Evolutionary conservation across 2,888 invertebrate species (phyloP).

Genomic region (Uloborus plumipes): DNA sequence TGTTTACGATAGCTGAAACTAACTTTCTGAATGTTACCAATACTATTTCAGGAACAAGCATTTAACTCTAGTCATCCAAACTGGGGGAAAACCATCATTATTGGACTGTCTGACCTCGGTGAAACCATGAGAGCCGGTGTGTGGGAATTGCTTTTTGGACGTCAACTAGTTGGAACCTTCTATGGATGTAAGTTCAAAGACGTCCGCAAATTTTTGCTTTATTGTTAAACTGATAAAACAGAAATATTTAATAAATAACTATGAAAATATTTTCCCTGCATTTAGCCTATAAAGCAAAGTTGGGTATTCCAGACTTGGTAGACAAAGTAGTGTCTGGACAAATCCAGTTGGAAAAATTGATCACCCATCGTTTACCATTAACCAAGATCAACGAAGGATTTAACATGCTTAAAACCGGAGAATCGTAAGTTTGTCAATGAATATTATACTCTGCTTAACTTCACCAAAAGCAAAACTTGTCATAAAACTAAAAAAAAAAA

Average conservation of each 20-base stretch:
- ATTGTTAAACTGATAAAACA: too few species aligned
- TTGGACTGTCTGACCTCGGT: constrained; percentile 37
- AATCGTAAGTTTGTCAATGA: constrained; percentile 36
- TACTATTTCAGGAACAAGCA: constrained; percentile 33
- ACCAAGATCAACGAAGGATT: constrained; percentile 42
- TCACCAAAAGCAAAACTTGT: too few species aligned
- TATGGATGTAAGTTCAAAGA: constrained; percentile 47
- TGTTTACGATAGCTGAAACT: too few species aligned
- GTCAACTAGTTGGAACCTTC: constrained; percentile 40
- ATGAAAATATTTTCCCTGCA: neutral
- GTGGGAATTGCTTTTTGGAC: constrained; percentile 51
- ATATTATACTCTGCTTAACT: too few species aligned
- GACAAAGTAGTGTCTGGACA: constrained; percentile 38
- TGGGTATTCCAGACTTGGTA: constrained; percentile 35
- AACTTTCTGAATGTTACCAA: too few species aligned
- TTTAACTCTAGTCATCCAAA: constrained; percentile 47
- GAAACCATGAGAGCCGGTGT: constrained; percentile 33
- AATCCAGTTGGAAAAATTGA: constrained; percentile 46
- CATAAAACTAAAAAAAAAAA: too few species aligned
- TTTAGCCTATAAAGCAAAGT: constrained; percentile 45
- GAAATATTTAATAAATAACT: neutral
- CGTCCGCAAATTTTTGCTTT: too few species aligned
- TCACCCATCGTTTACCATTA: constrained; percentile 33
- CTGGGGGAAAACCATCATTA: constrained; percentile 51
- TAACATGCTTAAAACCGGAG: constrained; percentile 46